phyloP scores from a whole-genome alignment of 1,140 invertebrate genomes.

The Acyrthosiphon pisum region DNA sequence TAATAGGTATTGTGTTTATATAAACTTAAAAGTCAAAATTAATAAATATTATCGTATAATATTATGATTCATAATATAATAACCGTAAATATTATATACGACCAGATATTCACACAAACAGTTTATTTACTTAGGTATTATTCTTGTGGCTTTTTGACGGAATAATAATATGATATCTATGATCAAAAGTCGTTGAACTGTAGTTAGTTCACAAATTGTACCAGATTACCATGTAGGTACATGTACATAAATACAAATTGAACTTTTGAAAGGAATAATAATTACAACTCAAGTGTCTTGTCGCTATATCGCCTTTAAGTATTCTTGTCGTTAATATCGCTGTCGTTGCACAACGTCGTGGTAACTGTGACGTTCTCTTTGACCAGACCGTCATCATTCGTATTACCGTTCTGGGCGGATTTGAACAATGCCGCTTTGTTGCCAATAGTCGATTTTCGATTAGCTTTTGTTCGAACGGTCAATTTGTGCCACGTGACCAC shows the following conservation, averaged over 20 bases:
- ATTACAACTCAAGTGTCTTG: not conserved
- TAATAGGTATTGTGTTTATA: not conserved
- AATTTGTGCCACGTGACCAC: conserved; percentile 49
- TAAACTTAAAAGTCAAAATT: not conserved
- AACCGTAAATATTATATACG: not conserved
- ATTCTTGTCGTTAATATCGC: not conserved
- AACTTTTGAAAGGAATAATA: not conserved
- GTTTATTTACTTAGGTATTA: not conserved
- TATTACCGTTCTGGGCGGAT: not conserved
- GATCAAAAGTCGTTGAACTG: not conserved
- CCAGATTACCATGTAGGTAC: not conserved
- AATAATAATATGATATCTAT: not conserved
- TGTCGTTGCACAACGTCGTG: not conserved
- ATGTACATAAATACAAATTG: not conserved
- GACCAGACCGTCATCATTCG: not conserved
- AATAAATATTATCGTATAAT: not conserved
- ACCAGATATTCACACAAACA: not conserved
- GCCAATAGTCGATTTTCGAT: conserved; percentile 10
- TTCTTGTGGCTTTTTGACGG: not conserved
- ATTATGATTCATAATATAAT: not conserved
- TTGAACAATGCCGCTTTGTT: not conserved
- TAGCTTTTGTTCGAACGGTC: not conserved
- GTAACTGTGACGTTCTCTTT: not conserved
- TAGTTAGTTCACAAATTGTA: not conserved
- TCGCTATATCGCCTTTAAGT: not conserved